These are phyloP conservation scores for Pseudococcus viburni DNA, from an alignment of 2,888 invertebrate genomes.

Conservation along the genomic window DNA sequence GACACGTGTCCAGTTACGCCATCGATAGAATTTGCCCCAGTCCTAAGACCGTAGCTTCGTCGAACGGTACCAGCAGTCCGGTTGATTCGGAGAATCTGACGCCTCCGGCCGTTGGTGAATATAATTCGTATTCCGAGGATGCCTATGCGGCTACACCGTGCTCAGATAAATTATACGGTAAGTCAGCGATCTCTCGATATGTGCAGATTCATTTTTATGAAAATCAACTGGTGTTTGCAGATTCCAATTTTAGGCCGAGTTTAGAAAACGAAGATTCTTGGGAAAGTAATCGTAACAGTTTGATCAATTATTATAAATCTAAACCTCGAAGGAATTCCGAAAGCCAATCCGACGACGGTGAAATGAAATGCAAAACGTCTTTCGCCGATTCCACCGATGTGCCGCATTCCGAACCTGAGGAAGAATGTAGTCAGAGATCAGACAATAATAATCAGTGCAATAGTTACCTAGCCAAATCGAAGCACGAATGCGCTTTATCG, in stretches of 20 bases:
- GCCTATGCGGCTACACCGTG: background rate
- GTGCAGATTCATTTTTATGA: background rate
- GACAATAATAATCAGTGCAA: constrained; percentile 54
- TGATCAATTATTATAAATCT: constrained; percentile 53
- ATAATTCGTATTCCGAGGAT: constrained; percentile 58
- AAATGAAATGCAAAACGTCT: constrained; percentile 21
- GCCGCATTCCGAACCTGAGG: constrained; percentile 51
- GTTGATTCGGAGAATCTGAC: constrained; percentile 61
- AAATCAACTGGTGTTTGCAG: background rate
- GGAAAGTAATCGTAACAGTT: constrained; percentile 56
- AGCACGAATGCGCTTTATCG: constrained; percentile 59
- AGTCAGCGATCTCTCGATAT: background rate
- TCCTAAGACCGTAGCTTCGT: constrained; percentile 61
- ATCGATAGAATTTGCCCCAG: constrained; percentile 60
- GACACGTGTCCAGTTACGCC: constrained; percentile 55
- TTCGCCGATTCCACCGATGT: constrained; percentile 49
- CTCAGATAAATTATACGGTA: constrained; percentile 59
- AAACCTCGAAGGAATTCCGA: constrained; percentile 49
- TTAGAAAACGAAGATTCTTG: constrained; percentile 62
- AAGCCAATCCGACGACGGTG: constrained; percentile 61
- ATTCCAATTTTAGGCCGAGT: constrained; percentile 51
- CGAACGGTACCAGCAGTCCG: constrained; percentile 60
- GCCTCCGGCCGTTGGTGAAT: constrained; percentile 43
- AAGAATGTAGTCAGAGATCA: constrained; percentile 52
- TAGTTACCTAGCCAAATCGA: constrained; percentile 62